Base-by-base conservation (phyloP, 92 coral and sea anemone species). In the Zoanthus sociatus region DNA sequence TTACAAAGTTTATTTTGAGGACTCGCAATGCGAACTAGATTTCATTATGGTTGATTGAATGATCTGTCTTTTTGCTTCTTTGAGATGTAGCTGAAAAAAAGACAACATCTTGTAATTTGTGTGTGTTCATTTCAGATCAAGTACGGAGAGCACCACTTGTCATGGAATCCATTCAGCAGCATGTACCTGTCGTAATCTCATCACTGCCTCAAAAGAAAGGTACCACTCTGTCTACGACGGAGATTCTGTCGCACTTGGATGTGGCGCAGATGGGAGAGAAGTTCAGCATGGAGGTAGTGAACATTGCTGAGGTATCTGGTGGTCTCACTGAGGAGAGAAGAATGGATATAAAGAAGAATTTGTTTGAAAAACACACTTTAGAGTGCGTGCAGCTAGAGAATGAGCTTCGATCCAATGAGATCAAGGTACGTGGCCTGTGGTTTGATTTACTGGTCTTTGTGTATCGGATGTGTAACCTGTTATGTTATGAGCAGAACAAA, bases 251-350 rank as follows among this genome's bases (percentile, higher is more conserved):
- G 26, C 92, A 90, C 82, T 89, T 97, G 0, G 97, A 95, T 69
- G 97, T 97, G 12, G 88, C 92, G 20, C 99, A 97, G 88, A 93
- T 97, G 98, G 99, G 99, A 7, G 94, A 97, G 90, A 97, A 93
- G 74, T 97, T 91, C 94, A 97, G 98, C 90, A 83, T 88, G 50
- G 99, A 95, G 84, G 91, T 91, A 15, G 95, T 97, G 86, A 97
- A 95, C 68, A 92, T 97, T 72, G 92, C 99, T 44, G 99, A 94
- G 45, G 86, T 97, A 17, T 83, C 95, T 61, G 99, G 99, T 16
- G 91, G 91, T 7, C 86, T 95, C 90, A 93, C 95, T 30, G 94
- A 97, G 89, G 99, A 92, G 84, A 93, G 94, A 83, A 92, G 98
- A 32, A 93, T 92, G 79, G 96, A 95, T 76, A 95, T 97, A 55